phyloP scores from a whole-genome alignment of 64 coral and sea anemone genomes.

The Montipora capricornis region DNA sequence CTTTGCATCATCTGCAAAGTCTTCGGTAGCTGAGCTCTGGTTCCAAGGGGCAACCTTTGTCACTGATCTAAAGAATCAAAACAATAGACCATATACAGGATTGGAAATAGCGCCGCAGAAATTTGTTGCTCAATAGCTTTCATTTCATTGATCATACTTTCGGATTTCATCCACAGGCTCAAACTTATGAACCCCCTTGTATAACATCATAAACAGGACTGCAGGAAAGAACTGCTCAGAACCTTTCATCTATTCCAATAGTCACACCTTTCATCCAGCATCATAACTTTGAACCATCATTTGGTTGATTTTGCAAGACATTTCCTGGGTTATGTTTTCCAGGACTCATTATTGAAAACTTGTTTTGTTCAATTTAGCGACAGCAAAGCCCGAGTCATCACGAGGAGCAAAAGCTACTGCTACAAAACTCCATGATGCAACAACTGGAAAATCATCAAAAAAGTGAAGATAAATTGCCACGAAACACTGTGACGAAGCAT shows the following conservation, averaged over 20 bases:
- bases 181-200: too few species aligned
- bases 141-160: background rate
- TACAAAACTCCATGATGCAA: slow-evolving; percentile 85
- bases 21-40: background rate
- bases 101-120: too few species aligned
- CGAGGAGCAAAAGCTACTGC: slow-evolving; percentile 62
- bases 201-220: background rate
- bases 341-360: too few species aligned
- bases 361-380: slow-evolving; percentile 18
- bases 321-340: too few species aligned
- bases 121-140: too few species aligned
- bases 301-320: too few species aligned
- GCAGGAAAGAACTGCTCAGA: background rate
- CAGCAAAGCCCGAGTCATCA: slow-evolving; percentile 83
- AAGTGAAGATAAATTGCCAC: background rate
- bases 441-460: slow-evolving; percentile 67
- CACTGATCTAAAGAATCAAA: background rate
- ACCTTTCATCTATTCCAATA: too few species aligned
- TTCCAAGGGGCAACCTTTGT: background rate
- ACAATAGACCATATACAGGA: background rate
- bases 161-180: background rate
- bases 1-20: background rate
- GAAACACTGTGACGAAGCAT: background rate
- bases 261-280: too few species aligned
- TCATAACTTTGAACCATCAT: too few species aligned